Evolutionary conservation across 1,140 invertebrate genomes (phyloP), one percentile per base, ranked within the genome.

Genomic region (Eurosta solidaginis): DNA sequence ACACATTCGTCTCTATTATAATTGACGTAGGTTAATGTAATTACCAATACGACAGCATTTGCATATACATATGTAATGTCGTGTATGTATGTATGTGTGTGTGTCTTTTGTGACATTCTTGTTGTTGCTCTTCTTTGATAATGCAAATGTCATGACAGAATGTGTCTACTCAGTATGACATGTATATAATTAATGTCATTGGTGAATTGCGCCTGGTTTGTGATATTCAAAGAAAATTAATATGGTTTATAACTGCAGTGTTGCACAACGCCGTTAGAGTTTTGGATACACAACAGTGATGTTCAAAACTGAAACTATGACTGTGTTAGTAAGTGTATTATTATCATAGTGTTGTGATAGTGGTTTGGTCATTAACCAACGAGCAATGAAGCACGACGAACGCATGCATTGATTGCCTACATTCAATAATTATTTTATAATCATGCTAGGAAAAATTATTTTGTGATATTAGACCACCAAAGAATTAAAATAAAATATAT

Each of bases 131-230:
- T n/a, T 17, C 54, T 1, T 59, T 33, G n/a, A 14, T 14, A 22
- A 14, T 29, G n/a, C 9, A 40, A 68, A 36, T 68, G 59, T 40
- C 59, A 68, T 40, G 33, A 68, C 59, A 68, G 33, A 7, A 14
- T 68, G 59, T 40, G 59, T 68, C 29, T 68, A 36, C 33, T 68
- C 33, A 42, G 1, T 40, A 17, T 68, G 59, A 40, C 59, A 68
- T 68, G 33, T 68, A 33, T 68, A 68, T 42, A 68, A 68, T 68
- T 68, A 68, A 68, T 40, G 59, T 68, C 59, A 20, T n/a, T 68
- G 59, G 36, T 40, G 33, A 40, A 68, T 42, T 20, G 12, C 59
- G 40, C 10, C 12, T 68, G 17, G 59, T 20, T 20, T 42, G 1
- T n/a, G 33, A n/a, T 10, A n/a, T 10, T 54, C 27, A 12, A 29